Conservation (phyloP, 2,797 vertebrate species). For the Brotula barbata region DNA sequence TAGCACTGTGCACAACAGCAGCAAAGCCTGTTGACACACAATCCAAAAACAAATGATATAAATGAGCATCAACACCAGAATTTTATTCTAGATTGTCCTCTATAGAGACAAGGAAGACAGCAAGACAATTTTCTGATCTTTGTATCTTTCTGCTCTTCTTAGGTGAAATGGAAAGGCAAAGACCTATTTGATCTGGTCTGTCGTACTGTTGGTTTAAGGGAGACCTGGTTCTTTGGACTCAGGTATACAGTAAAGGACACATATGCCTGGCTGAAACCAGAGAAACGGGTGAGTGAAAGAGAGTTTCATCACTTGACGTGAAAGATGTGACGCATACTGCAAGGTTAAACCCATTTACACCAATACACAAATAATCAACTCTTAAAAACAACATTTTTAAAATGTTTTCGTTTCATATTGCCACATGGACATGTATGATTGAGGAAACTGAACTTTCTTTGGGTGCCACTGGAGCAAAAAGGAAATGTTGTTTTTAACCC, state of each 20-base stretch:
- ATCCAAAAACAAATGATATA: too few relatives aligned
- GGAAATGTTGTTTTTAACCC: too few relatives aligned
- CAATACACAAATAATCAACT: neutral
- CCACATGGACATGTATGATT: too few relatives aligned
- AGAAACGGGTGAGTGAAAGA: constrained; percentile 84
- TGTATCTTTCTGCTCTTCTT: neutral
- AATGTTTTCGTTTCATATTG: too few relatives aligned
- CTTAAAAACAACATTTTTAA: neutral
- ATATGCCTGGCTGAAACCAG: constrained; percentile 89
- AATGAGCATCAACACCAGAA: too few relatives aligned
- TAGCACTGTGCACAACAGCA: too few relatives aligned
- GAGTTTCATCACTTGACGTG: too few relatives aligned
- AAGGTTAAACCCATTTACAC: neutral
- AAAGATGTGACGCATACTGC: neutral
- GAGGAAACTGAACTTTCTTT: too few relatives aligned
- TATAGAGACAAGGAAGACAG: too few relatives aligned
- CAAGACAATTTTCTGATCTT: constrained; percentile 1
- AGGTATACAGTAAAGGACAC: constrained; percentile 90
- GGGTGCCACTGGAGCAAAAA: too few relatives aligned
- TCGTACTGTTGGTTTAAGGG: constrained; percentile 88
- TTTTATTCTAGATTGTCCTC: too few relatives aligned
- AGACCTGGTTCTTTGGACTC: constrained; percentile 95
- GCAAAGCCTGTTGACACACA: too few relatives aligned
- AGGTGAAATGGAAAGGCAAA: constrained; percentile 97
- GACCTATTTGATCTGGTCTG: constrained; percentile 93